phyloP scores from a whole-genome alignment of 37 sponge, comb jelly and placozoan genomes.

The Ephydatia muelleri region DNA sequence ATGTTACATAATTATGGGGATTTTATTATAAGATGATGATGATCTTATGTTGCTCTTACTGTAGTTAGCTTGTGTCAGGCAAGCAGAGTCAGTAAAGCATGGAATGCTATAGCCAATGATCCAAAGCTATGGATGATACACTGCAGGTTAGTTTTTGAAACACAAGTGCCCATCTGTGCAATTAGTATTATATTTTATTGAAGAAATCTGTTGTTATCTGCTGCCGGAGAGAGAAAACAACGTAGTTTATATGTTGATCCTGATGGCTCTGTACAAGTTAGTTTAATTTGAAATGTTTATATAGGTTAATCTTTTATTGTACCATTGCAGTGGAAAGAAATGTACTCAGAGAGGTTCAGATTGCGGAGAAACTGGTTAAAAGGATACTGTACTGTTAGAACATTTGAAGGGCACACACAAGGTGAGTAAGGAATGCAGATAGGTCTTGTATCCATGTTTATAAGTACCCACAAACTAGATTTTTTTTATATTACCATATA shows the following conservation, averaged over 20 bases:
- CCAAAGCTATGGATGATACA: conserved; percentile 59
- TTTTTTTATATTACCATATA: neutral
- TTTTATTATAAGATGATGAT: neutral
- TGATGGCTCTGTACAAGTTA: conserved; percentile 51
- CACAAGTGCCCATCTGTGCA: neutral
- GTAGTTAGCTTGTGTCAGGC: conserved; percentile 73
- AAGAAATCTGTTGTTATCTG: conserved; percentile 67
- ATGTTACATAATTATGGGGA: neutral
- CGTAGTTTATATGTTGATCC: conserved; percentile 8
- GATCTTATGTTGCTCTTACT: neutral
- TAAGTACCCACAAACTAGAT: neutral
- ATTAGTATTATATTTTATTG: neutral
- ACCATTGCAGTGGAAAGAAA: conserved; percentile 76
- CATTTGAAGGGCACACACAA: conserved; percentile 96
- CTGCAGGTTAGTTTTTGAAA: neutral
- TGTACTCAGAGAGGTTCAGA: conserved; percentile 91
- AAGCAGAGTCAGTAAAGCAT: conserved; percentile 57
- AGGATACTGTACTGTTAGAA: conserved; percentile 90
- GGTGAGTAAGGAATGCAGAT: conserved; percentile 34
- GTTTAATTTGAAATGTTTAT: neutral
- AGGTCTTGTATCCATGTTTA: neutral
- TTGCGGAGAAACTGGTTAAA: conserved; percentile 92
- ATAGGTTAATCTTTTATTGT: neutral
- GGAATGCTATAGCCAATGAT: conserved; percentile 56
- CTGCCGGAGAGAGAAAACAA: conserved; percentile 36